These are phyloP conservation scores for Lampropteryx suffumata DNA, from an alignment of 2,888 invertebrate species.

Conservation along the genomic window DNA sequence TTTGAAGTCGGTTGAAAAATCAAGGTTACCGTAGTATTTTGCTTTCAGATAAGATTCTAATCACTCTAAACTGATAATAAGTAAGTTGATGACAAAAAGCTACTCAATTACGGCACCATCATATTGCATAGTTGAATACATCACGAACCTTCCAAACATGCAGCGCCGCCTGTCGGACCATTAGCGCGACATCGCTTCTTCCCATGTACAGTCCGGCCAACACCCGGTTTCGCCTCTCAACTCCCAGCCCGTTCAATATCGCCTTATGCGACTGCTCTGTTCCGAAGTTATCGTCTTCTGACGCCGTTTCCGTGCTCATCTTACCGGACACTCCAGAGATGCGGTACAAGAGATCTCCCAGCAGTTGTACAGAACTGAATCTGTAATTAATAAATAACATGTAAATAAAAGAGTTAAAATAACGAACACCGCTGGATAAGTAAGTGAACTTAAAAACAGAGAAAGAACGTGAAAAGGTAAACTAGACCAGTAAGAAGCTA, in stretches of 20 bases:
- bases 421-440: too few relatives aligned
- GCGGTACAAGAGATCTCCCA: constrained; percentile 96
- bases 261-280: constrained; percentile 97
- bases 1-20: too few relatives aligned
- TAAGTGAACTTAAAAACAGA: too few relatives aligned
- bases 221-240: constrained; percentile 95
- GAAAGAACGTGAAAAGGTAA: too few relatives aligned
- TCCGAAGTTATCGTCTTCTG: constrained; percentile 99
- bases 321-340: constrained; percentile 99
- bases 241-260: constrained; percentile 94
- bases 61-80: too few relatives aligned
- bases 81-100: too few relatives aligned
- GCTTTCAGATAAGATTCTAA: too few relatives aligned
- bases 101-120: too few relatives aligned
- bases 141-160: constrained; percentile 95
- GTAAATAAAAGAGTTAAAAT: too few relatives aligned
- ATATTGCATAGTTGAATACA: too few relatives aligned
- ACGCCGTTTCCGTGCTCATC: constrained; percentile 99
- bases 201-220: constrained; percentile 98
- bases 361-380: constrained; percentile 95
- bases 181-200: constrained; percentile 96
- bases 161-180: constrained; percentile 98
- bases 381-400: constrained; percentile 68
- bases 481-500: too few relatives aligned
- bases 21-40: too few relatives aligned